Evolutionary conservation across 2,113 vertebrate genomes (phyloP).

Genomic region (Hydrolagus affinis): DNA sequence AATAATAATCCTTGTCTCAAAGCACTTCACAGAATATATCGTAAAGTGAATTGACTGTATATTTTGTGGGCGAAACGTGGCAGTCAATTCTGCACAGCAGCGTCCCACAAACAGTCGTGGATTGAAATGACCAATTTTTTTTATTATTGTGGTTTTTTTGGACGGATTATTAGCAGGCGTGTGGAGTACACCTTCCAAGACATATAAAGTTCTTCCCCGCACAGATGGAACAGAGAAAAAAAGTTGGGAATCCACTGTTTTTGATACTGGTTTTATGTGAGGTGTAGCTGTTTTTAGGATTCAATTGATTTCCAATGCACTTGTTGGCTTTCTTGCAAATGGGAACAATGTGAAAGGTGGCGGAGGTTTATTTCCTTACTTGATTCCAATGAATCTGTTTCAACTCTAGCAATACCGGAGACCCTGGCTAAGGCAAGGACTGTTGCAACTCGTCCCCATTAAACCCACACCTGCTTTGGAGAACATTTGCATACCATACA

Average conservation of each 20-base stretch:
- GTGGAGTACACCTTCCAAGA: too few relatives aligned
- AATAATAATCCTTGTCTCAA: too few relatives aligned
- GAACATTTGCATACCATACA: neutral
- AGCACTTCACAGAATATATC: too few relatives aligned
- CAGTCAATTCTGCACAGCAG: too few relatives aligned
- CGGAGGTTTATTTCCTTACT: neutral
- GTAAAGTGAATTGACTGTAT: too few relatives aligned
- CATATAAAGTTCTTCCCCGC: too few relatives aligned
- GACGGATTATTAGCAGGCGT: too few relatives aligned
- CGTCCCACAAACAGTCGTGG: too few relatives aligned
- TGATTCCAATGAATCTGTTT: conserved; percentile 1
- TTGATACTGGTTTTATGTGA: neutral
- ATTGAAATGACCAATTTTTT: too few relatives aligned
- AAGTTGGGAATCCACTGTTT: neutral
- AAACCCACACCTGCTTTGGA: neutral
- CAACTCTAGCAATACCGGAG: neutral
- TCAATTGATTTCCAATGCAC: neutral
- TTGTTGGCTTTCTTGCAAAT: neutral
- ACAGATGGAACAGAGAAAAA: neutral
- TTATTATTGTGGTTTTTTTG: too few relatives aligned
- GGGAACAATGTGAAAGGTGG: neutral
- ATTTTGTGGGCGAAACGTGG: too few relatives aligned
- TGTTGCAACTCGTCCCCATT: neutral
- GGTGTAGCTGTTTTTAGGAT: neutral
- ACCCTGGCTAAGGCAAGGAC: neutral